Evolutionary conservation across 2,888 invertebrate genomes (phyloP).

Genomic region (Nephrotoma flavescens): DNA sequence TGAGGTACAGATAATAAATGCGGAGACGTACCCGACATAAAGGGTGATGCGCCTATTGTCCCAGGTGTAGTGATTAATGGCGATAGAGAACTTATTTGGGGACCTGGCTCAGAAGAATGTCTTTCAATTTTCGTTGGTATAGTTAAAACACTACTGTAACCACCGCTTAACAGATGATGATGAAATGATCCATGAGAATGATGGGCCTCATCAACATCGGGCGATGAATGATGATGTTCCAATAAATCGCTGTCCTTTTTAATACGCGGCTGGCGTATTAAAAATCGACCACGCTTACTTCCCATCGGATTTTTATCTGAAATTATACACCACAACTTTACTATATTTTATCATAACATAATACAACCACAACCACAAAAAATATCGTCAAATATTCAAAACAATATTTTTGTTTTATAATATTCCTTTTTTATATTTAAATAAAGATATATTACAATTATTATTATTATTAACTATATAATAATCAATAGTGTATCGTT

Average conservation of each 20-base stretch:
- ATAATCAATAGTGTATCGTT: neutral
- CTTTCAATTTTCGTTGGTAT: conserved; percentile 40
- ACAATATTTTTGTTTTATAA: neutral
- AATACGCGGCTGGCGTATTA: conserved; percentile 50
- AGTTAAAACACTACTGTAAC: conserved; percentile 24
- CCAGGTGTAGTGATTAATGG: conserved; percentile 3
- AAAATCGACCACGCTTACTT: conserved; percentile 44
- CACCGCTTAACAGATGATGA: conserved; percentile 15
- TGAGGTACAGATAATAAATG: conserved; percentile 43
- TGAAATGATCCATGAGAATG: conserved; percentile 15
- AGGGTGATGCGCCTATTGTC: conserved; percentile 20
- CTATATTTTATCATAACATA: neutral
- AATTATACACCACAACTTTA: neutral
- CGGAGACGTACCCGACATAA: conserved; percentile 21
- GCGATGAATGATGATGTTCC: conserved; percentile 25
- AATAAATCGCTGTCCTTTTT: conserved; percentile 44
- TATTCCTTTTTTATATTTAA: conserved; percentile 1
- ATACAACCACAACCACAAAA: neutral
- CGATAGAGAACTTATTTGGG: conserved; percentile 24
- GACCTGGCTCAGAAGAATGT: conserved; percentile 45
- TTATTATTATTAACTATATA: conserved; percentile 1
- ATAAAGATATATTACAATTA: neutral
- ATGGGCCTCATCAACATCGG: conserved; percentile 26
- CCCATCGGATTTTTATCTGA: conserved; percentile 27
- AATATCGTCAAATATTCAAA: neutral